phyloP scores from a whole-genome alignment of 2,113 vertebrate species.

The Tetraodon nigroviridis region DNA sequence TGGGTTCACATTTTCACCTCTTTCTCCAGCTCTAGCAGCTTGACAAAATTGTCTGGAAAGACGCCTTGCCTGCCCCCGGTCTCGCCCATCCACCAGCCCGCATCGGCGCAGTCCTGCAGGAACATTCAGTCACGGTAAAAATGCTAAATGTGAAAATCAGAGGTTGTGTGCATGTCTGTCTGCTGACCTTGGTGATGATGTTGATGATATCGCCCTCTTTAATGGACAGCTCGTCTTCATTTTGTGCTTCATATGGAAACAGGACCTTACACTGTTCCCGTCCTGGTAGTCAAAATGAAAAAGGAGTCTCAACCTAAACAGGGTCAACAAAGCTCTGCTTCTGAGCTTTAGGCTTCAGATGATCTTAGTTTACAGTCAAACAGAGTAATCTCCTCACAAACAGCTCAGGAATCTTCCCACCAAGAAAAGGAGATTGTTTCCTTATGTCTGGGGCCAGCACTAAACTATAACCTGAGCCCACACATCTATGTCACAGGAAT shows the following conservation, averaged over 20 bases:
- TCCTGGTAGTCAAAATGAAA: conserved; percentile 64
- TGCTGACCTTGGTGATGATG: conserved; percentile 90
- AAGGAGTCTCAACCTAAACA: background rate
- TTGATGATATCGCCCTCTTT: conserved; percentile 93
- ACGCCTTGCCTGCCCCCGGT: conserved; percentile 87
- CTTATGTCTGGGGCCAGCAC: too few species aligned
- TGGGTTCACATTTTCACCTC: conserved; percentile 71
- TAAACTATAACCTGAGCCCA: too few species aligned
- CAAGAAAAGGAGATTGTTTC: too few species aligned
- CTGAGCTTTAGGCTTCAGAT: too few species aligned
- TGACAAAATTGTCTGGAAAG: conserved; percentile 98
- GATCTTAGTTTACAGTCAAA: too few species aligned
- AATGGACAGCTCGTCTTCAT: conserved; percentile 94
- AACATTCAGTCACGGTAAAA: background rate
- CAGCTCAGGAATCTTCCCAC: too few species aligned
- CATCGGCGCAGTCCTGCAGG: conserved; percentile 89
- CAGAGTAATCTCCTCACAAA: too few species aligned
- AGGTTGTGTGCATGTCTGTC: conserved; percentile 5
- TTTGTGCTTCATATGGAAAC: conserved; percentile 94
- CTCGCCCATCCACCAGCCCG: conserved; percentile 98
- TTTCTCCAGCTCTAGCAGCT: conserved; percentile 93
- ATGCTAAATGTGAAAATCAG: conserved; percentile 8
- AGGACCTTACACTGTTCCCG: conserved; percentile 97
- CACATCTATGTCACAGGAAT: too few species aligned
- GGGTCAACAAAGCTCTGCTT: background rate